Conservation (phyloP, 2,888 invertebrate genomes). For the Scrobipalpa costella region DNA sequence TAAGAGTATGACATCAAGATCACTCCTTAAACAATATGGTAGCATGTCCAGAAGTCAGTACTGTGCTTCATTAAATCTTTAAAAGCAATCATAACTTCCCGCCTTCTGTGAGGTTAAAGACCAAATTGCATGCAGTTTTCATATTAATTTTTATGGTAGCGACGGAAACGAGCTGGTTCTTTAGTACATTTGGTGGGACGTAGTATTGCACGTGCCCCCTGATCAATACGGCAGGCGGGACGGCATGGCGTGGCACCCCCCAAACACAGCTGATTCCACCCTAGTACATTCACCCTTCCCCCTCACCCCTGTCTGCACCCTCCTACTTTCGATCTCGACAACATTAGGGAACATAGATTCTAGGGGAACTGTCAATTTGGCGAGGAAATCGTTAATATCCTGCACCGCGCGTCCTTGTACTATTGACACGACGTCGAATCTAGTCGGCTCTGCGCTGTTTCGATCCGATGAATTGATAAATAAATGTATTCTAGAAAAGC, state of each 20-base stretch:
- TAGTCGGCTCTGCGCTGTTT: constrained; percentile 28
- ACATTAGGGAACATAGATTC: constrained; percentile 35
- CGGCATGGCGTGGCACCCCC: constrained; percentile 76
- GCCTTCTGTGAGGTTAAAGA: constrained; percentile 15
- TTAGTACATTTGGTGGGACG: constrained; percentile 37
- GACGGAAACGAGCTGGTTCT: constrained; percentile 39
- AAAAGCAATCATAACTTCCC: not conserved
- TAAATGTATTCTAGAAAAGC: constrained; percentile 62
- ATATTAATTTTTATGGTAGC: constrained; percentile 30
- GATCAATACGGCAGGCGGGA: constrained; percentile 76
- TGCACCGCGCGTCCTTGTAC: constrained; percentile 30
- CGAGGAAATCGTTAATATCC: constrained; percentile 40
- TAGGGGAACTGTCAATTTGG: constrained; percentile 40
- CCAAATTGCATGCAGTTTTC: constrained; percentile 19
- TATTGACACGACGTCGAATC: constrained; percentile 28
- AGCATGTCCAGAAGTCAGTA: not conserved
- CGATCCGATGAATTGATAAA: constrained; percentile 26
- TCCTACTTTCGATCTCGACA: constrained; percentile 59
- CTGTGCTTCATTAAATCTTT: constrained; percentile 10
- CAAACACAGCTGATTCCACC: constrained; percentile 76
- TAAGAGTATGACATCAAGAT: constrained; percentile 1
- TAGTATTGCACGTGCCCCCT: constrained; percentile 72
- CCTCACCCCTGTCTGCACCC: constrained; percentile 49
- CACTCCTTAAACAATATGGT: not conserved
- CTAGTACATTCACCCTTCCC: constrained; percentile 70